Evolutionary conservation across 2,888 invertebrate genomes (phyloP).

Genomic region (Blastobasis lacticolella): DNA sequence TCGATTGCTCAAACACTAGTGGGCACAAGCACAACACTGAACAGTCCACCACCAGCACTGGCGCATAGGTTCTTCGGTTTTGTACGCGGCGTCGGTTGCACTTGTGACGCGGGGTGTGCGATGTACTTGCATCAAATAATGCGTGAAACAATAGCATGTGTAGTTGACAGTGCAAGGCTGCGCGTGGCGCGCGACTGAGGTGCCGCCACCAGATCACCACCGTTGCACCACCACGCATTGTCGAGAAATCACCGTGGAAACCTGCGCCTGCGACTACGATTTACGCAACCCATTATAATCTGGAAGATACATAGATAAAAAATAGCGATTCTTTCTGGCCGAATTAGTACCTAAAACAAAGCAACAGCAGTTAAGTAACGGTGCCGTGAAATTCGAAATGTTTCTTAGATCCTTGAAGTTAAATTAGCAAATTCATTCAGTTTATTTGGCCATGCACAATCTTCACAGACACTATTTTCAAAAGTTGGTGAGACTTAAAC

Average conservation of each 20-base stretch:
- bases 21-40: conserved; percentile 14
- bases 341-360: conserved; percentile 18
- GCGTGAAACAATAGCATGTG: conserved; percentile 33
- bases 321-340: conserved; percentile 33
- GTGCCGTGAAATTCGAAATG: conserved; percentile 5
- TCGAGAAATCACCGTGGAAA: conserved; percentile 64
- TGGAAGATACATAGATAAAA: conserved; percentile 56
- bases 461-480: too few relatives aligned
- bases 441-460: too few relatives aligned
- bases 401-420: conserved; percentile 5
- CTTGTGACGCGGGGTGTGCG: background rate
- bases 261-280: conserved; percentile 34
- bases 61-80: too few relatives aligned
- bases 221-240: conserved; percentile 67
- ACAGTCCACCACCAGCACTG: background rate
- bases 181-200: conserved; percentile 52
- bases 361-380: conserved; percentile 8
- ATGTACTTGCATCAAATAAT: conserved; percentile 22
- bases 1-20: conserved; percentile 12
- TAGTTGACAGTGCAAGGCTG: conserved; percentile 53
- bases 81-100: background rate
- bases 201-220: conserved; percentile 40
- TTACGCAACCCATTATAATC: conserved; percentile 65
- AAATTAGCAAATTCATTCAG: background rate
- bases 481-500: too few relatives aligned